These are phyloP conservation scores for Euschistus heros DNA, from an alignment of 1,140 invertebrate genomes.

Conservation along the genomic window DNA sequence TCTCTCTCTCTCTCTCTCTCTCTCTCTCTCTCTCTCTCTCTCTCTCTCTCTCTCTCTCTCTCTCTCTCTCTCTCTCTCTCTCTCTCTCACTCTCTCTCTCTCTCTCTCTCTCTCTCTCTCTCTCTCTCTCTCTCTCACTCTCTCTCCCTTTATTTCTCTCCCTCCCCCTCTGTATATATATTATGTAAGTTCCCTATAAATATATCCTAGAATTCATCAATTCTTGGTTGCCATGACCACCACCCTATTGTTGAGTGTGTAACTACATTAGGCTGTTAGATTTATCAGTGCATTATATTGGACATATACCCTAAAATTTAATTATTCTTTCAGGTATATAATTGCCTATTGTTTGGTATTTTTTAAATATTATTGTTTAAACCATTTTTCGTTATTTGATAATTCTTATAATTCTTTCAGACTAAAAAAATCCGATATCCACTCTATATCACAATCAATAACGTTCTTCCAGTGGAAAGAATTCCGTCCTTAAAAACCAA, in stretches of 20 bases:
- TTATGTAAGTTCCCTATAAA: background rate
- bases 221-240: background rate
- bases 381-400: too few species aligned
- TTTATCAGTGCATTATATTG: background rate
- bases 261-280: background rate
- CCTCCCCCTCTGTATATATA: background rate
- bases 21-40: slow-evolving; percentile 17
- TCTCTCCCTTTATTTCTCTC: slow-evolving; percentile 8
- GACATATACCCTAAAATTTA: background rate
- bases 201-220: background rate
- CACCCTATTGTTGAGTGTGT: background rate
- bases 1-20: slow-evolving; percentile 15
- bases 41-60: slow-evolving; percentile 18
- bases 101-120: slow-evolving; percentile 16
- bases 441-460: too few species aligned
- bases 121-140: slow-evolving; percentile 11
- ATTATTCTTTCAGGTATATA: background rate
- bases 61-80: slow-evolving; percentile 4
- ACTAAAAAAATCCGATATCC: too few species aligned
- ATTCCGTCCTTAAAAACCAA: too few species aligned
- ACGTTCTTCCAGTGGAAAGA: too few species aligned
- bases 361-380: too few species aligned
- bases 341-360: too few species aligned
- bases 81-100: slow-evolving; percentile 17
- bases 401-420: too few species aligned